Base-by-base conservation (phyloP, 2,888 invertebrate species). In the Kuschelorhynchus macadamiae region DNA sequence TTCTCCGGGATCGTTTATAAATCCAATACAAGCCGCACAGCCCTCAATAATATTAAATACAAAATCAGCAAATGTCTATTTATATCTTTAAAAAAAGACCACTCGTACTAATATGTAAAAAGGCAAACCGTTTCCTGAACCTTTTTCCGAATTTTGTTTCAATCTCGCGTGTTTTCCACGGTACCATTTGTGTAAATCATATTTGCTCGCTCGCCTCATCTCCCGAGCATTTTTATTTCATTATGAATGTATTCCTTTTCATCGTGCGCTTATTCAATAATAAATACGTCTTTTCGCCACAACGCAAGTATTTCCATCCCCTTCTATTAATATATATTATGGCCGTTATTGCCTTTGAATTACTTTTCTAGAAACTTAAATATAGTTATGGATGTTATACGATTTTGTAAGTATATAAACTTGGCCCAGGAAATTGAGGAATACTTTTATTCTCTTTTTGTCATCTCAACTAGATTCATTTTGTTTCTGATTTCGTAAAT, bases 101-200 rank as follows among this genome's bases (percentile, higher is more conserved):
- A 30, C 18, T 32, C 46, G 55, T 46, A 39, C 62, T 36, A n/a
- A 41, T 46, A 59, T 44, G 46, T 39, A 55, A 30, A 60, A 56
- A 67, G 41, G 60, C 60, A 66, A 66, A 66, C 60, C 44, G 52
- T 66, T 52, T 66, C 68, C 57, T 52, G 16, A 63, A 59, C 57
- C 68, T 57, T 68, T 56, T 56, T 36, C 53, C 59, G 53, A 63
- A 68, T 63, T 62, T 68, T 57, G 68, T 68, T 68, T 59, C 63
- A 68, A 68, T 63, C 68, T 68, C 63, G 63, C 25, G 50, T 63
- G 61, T 66, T 70, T 70, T 66, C 65, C 44, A 56, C 61, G 55
- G 62, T 60, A 61, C 70, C 70, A 70, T 70, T 70, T 70, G 70
- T 61, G 70, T 66, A 70, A 70, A 70, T 70, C 70, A 70, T 65